Base-by-base conservation (phyloP, 2,113 vertebrate genomes). In the Tympanuchus pallidicinctus region DNA sequence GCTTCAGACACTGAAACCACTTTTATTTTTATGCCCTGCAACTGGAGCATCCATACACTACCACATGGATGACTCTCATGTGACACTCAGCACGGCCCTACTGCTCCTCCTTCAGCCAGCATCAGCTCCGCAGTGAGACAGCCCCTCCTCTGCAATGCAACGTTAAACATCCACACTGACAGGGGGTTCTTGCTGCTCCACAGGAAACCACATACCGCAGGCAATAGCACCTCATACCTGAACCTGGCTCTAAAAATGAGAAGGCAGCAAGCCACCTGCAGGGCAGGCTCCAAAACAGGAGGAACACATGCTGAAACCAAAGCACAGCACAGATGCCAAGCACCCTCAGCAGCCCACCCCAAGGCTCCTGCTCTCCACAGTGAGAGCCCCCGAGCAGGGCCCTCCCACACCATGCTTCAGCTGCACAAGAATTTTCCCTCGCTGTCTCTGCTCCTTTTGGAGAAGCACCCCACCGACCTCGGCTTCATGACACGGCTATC, bases 11-110 rank as follows among this genome's bases (percentile, higher is more conserved):
- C 15, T 28, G 24, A 60, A 90, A 65, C 8, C 0, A 4, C 18
- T 56, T 64, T 94, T 89, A 92, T 86, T 92, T 93, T 92, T 73
- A 91, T 72, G 43, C 15, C n/a, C 24, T 93, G 87, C 84, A 90
- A 90, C 63, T 65, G 76, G 81, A 92, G 78, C 83, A 77, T 59
- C 65, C 65, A 38, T 27, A n/a, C 25, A 36, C 40, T 60, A 17
- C 4, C 36, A n/a, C 38, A 28, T 38, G 83, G 43, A 50, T 48
- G 83, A 78, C 79, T 71, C 74, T 91, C 86, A 12, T 6, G 71
- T 86, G 84, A 40, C 86, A 91, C 20, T 8, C 10, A 1, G 50
- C 3, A 48, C 1, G 40, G 77, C 89, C 70, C n/a, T 13, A 5
- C 60, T 86, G 12, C 52, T 66, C 52, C 4, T 0, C 14, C 60